These are phyloP conservation scores for Austrofundulus limnaeus DNA, from an alignment of 2,113 vertebrate genomes.

Conservation along the genomic window DNA sequence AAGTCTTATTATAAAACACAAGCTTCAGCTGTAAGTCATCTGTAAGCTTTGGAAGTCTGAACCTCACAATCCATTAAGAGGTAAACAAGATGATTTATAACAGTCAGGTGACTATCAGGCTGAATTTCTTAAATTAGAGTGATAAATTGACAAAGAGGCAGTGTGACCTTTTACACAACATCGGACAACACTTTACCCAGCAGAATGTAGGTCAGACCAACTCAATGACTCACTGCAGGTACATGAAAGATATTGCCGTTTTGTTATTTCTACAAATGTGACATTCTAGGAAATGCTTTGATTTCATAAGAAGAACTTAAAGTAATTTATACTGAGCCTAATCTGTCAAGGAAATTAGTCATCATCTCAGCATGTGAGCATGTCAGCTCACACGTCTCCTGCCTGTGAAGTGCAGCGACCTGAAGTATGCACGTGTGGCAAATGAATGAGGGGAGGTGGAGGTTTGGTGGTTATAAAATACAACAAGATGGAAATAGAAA, in stretches of 20 bases:
- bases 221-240: conserved; percentile 3
- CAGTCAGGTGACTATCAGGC: background rate
- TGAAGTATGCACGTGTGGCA: conserved; percentile 42
- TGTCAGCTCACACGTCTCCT: conserved; percentile 14
- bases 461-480: conserved; percentile 27
- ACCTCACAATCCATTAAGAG: background rate
- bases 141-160: conserved; percentile 2
- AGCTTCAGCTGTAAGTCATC: no score
- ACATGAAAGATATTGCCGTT: background rate
- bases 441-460: background rate
- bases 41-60: background rate
- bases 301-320: conserved; percentile 40
- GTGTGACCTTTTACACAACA: conserved; percentile 23
- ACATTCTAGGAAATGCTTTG: conserved; percentile 47
- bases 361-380: conserved; percentile 17
- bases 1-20: background rate
- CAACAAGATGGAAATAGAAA: conserved; percentile 33
- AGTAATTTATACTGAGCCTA: background rate
- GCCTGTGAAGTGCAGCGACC: background rate
- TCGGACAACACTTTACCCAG: no score
- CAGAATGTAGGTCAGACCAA: conserved; percentile 30
- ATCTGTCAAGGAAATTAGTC: conserved; percentile 53
- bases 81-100: background rate
- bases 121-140: conserved; percentile 17
- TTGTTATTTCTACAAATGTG: background rate